Base-by-base conservation (phyloP, 1,140 invertebrate genomes). In the Metaphire vulgaris region DNA sequence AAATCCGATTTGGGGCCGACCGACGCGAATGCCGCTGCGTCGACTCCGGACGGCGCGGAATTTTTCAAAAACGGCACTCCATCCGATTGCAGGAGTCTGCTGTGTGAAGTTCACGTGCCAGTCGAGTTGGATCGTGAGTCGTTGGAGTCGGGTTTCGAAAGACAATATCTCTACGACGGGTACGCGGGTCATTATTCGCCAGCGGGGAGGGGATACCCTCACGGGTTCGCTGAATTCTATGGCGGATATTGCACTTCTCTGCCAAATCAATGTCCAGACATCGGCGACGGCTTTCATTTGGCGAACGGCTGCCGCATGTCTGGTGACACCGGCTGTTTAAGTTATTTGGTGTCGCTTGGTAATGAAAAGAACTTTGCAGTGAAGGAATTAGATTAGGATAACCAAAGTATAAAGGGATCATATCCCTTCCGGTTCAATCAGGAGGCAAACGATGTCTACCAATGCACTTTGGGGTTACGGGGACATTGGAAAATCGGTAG, bases 141-240 rank as follows among this genome's bases (percentile, higher is more conserved):
- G 6, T 6, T 56, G 41, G 41, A 56, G 41, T 56, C 41, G 41
- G 41, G 41, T 12, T 56, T 56, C 6, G 41, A 21, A 6, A 6
- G 34, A n/a, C 72, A 73, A 41, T 56, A 34, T 21, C 14, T 73
- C 16, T 73, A 73, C 30, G 72, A 73, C 72, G 31, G 28, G 21
- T 14, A 34, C n/a, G 41, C 29, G 28, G 72, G 33, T 34, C 72
- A 73, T 41, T 73, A 73, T 73, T 73, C 72, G 15, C 34, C 14
- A 6, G 72, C 33, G 14, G 72, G 72, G 31, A 33, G 72, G 72
- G 72, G 72, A 26, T 73, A 73, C 33, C 72, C 72, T 2, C 72
- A 73, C 28, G 72, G 72, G 21, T 41, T 73, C 33, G 28, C 28
- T 34, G 6, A 78, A 33, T 41, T 75, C 68, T 30, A 79, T 26